Conservation (phyloP, 2,113 vertebrate species). For the Thermophis baileyi region DNA sequence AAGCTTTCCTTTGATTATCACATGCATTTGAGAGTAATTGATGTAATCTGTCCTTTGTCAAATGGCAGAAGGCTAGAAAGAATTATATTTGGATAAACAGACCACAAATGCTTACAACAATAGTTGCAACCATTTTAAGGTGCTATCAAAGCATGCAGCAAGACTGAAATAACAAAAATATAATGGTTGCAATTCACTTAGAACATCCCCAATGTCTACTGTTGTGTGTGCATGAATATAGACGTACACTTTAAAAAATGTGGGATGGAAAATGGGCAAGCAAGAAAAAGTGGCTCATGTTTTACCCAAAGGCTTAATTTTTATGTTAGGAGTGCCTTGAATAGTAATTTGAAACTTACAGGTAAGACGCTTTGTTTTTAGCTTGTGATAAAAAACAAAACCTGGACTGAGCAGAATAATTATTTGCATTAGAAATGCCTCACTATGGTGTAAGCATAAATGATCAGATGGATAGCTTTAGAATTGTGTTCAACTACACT, state of each 20-base stretch:
- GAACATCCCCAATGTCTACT: neutral
- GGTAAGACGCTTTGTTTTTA: neutral
- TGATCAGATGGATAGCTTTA: neutral
- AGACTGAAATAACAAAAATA: neutral
- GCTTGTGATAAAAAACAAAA: neutral
- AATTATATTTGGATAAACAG: neutral
- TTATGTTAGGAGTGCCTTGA: neutral
- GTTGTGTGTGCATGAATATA: neutral
- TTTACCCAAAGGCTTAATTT: neutral
- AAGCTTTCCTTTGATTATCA: neutral
- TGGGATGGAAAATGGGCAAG: neutral
- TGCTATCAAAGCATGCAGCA: neutral
- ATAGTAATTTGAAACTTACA: neutral
- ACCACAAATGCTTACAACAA: neutral
- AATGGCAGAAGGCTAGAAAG: neutral
- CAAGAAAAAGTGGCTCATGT: neutral
- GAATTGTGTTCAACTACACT: neutral
- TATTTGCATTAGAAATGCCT: neutral
- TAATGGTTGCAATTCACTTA: neutral
- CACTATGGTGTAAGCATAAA: slow-evolving; percentile 3
- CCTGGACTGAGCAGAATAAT: neutral
- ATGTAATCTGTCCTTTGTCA: neutral
- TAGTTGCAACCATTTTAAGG: neutral
- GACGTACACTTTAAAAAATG: neutral
- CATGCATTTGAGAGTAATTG: neutral